Conservation (phyloP, 2,888 invertebrate species). For the Lithophane semibrunnea region DNA sequence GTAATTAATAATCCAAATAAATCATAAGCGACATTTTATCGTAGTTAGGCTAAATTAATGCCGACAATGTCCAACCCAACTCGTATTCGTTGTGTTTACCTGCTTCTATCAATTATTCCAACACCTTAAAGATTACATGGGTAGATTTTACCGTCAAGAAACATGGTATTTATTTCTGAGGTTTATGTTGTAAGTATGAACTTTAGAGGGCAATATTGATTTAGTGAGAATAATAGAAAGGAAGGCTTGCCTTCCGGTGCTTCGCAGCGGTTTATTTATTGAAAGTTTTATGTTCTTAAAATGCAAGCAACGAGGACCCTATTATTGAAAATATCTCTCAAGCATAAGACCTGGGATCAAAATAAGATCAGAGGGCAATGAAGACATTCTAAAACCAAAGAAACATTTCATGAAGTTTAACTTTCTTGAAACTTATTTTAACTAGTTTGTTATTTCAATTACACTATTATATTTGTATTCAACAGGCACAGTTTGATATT, state of each 20-base stretch:
- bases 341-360: neutral
- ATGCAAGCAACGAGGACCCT: neutral
- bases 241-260: neutral
- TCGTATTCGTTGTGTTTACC: slow-evolving; percentile 40
- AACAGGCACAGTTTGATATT: neutral
- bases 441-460: neutral
- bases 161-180: slow-evolving; percentile 24
- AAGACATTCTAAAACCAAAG: neutral
- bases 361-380: neutral
- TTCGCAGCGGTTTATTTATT: neutral
- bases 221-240: slow-evolving; percentile 12
- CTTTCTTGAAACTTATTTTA: neutral
- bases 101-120: slow-evolving; percentile 54
- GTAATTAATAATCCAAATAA: slow-evolving; percentile 51
- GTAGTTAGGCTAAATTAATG: slow-evolving; percentile 54
- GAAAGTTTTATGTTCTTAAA: neutral
- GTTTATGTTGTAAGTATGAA: slow-evolving; percentile 21
- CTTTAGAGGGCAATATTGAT: slow-evolving; percentile 28
- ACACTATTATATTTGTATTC: neutral
- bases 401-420: neutral
- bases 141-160: slow-evolving; percentile 50
- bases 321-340: neutral
- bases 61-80: slow-evolving; percentile 17
- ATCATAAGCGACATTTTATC: slow-evolving; percentile 45
- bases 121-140: slow-evolving; percentile 52